Evolutionary conservation across 2,113 vertebrate species (phyloP), one percentile per base, ranked within the genome.

Genomic region (Sinosuthora webbiana): DNA sequence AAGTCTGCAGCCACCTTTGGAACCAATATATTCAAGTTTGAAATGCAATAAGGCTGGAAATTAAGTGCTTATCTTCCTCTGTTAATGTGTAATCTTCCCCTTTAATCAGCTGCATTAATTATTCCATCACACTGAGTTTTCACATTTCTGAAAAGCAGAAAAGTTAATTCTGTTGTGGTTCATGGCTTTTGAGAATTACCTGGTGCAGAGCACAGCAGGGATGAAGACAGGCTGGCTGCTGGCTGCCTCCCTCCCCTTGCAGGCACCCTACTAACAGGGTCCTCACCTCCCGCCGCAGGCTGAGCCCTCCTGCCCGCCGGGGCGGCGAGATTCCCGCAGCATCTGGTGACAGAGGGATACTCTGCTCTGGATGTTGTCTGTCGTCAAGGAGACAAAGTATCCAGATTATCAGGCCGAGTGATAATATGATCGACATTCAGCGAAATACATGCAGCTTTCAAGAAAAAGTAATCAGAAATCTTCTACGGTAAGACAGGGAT

Each of bases 301-400:
- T 79, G 30, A 64, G 87, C 63, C 57, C 67, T 62, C 42, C 41
- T 44, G 44, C 70, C 52, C 4, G 1, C 42, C 3, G 2, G 17
- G 74, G 24, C 23, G 1, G 63, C 1, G 3, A 70, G 59, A 24
- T 71, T 67, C 68, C 71, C 4, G 4, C 50, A 57, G 59, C 23
- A 75, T 67, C 27, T 41, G 81, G 74, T 6, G 27, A 31, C 81
- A 3, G 2, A 13, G 49, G 94, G 94, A 64, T 55, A 7, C 68
- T 87, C 74, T 52, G 53, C 9, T 27, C 59, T 75, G 89, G 68
- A 83, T 89, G 87, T 91, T 93, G 76, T 91, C 86, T 91, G 97
- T 97, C 68, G 89, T 85, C 97, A 96, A 25, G 90, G 96, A 96
- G 97, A 97, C 39, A 22, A 53, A 91, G 79, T 41, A 85, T 62